These are phyloP conservation scores for Ahaetulla prasina DNA, from an alignment of 2,113 vertebrate genomes.

Conservation along the genomic window DNA sequence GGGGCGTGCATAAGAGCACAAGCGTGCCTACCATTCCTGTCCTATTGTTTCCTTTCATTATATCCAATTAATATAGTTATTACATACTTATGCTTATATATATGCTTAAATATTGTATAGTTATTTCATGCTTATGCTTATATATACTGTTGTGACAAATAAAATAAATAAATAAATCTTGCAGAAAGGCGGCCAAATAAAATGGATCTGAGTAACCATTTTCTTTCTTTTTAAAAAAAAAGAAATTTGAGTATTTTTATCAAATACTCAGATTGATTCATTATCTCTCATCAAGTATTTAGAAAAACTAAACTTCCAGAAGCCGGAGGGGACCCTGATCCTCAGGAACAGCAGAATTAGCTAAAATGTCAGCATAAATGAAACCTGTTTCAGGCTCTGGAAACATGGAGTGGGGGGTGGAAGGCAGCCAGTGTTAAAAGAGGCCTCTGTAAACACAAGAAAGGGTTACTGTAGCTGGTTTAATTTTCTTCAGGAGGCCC, in stretches of 20 bases:
- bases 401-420: neutral
- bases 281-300: neutral
- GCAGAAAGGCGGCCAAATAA: neutral
- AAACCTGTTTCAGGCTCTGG: neutral
- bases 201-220: neutral
- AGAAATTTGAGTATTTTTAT: neutral
- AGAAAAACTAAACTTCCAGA: neutral
- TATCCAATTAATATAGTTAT: too few relatives aligned
- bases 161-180: too few relatives aligned
- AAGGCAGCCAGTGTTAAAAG: neutral
- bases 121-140: too few relatives aligned
- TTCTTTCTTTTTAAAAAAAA: neutral
- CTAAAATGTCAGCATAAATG: neutral
- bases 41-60: too few relatives aligned
- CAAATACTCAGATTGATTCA: neutral
- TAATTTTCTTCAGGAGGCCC: neutral
- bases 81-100: too few relatives aligned
- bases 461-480: neutral
- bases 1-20: too few relatives aligned
- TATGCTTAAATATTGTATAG: too few relatives aligned
- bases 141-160: too few relatives aligned
- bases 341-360: neutral
- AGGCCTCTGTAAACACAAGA: neutral
- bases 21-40: too few relatives aligned
- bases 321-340: neutral